Evolutionary conservation across 2,797 vertebrate species (phyloP).

Genomic region (Sebastes dallii): DNA sequence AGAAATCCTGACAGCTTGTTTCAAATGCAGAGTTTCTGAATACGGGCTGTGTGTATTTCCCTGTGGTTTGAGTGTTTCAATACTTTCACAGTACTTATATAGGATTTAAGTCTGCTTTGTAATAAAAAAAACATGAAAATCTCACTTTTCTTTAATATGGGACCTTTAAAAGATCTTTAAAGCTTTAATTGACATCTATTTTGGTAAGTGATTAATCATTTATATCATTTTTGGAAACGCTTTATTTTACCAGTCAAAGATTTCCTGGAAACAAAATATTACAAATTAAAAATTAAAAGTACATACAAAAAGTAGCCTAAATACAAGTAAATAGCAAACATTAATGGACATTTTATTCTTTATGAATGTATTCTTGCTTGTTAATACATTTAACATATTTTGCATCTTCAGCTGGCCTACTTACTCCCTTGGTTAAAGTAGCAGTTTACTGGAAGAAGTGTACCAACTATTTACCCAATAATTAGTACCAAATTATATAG

Average conservation of each 20-base stretch:
- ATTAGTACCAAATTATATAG: background rate
- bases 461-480: background rate
- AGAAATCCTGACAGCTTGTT: too few relatives aligned
- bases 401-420: background rate
- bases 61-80: too few relatives aligned
- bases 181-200: background rate
- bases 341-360: background rate
- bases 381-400: background rate
- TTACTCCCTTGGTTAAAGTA: background rate
- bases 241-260: background rate
- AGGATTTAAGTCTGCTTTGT: too few relatives aligned
- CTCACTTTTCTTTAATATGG: too few relatives aligned
- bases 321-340: background rate
- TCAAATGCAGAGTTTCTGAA: too few relatives aligned
- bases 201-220: background rate
- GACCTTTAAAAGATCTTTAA: too few relatives aligned
- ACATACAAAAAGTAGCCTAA: background rate
- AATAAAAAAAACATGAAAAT: too few relatives aligned
- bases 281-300: background rate
- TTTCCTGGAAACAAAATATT: background rate
- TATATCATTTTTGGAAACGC: background rate
- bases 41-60: too few relatives aligned
- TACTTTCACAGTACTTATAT: too few relatives aligned
- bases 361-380: background rate
- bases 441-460: background rate